phyloP scores from a whole-genome alignment of 2,797 vertebrate genomes.

The Podargus strigoides region DNA sequence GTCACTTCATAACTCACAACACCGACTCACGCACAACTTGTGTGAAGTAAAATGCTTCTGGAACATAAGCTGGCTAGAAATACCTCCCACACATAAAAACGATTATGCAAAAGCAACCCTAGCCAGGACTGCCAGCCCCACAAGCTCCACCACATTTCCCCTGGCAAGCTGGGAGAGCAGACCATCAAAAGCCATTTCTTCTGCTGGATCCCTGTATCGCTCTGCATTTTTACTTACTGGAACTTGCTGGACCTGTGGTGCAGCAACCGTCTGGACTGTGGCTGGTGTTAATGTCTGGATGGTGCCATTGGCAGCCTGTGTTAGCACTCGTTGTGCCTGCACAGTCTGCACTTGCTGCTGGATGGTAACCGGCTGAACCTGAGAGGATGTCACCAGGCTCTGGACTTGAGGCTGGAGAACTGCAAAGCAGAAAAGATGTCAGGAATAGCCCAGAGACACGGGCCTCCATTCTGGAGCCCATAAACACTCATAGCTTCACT shows the following conservation, averaged over 20 bases:
- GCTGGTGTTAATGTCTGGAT: conserved; percentile 78
- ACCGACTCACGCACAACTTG: neutral
- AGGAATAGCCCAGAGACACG: neutral
- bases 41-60: neutral
- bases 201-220: neutral
- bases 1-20: neutral
- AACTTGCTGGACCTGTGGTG: conserved; percentile 91
- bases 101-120: neutral
- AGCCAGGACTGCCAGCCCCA: neutral
- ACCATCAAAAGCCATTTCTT: neutral
- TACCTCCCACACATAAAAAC: neutral
- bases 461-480: neutral
- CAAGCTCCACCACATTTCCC: neutral
- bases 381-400: conserved; percentile 89
- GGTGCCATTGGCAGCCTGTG: conserved; percentile 78
- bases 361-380: conserved; percentile 90
- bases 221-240: conserved; percentile 60
- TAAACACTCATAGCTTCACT: neutral
- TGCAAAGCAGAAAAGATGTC: conserved; percentile 60
- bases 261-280: conserved; percentile 84
- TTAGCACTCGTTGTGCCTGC: conserved; percentile 84
- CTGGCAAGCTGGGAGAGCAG: neutral
- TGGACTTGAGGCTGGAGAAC: conserved; percentile 94
- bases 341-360: conserved; percentile 89
- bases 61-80: neutral